Conservation (phyloP, 1,140 invertebrate species). For the Lepeophtheirus salmonis region DNA sequence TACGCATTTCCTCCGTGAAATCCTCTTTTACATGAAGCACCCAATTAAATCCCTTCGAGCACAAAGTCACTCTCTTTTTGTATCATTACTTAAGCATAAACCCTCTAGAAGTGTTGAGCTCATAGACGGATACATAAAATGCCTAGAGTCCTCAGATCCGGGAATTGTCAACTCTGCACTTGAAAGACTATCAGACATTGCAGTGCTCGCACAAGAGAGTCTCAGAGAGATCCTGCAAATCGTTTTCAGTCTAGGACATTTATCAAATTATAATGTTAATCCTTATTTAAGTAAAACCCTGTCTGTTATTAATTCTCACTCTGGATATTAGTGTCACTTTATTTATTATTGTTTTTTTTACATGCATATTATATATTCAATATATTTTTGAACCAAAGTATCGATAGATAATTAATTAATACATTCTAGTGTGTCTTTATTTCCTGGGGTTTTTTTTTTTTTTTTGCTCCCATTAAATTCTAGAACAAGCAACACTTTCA, state of each 20-base stretch:
- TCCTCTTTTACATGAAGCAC: slow-evolving; percentile 14
- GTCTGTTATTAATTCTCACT: slow-evolving; percentile 55
- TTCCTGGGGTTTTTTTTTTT: no score
- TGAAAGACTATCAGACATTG: slow-evolving; percentile 59
- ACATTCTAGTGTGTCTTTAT: no score
- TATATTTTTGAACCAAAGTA: neutral
- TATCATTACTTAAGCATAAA: slow-evolving; percentile 26
- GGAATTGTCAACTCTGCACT: slow-evolving; percentile 56
- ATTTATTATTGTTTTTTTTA: neutral
- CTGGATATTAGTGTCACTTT: slow-evolving; percentile 46
- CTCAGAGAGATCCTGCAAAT: slow-evolving; percentile 51
- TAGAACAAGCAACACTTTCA: no score
- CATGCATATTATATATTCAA: neutral
- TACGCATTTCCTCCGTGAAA: slow-evolving; percentile 19
- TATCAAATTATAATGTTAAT: slow-evolving; percentile 52
- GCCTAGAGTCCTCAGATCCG: slow-evolving; percentile 51
- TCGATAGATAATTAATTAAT: no score
- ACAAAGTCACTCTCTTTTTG: slow-evolving; percentile 23
- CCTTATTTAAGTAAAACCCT: slow-evolving; percentile 57
- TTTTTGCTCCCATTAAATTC: no score
- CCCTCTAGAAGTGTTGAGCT: slow-evolving; percentile 32
- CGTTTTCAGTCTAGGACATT: slow-evolving; percentile 60
- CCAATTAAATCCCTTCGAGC: slow-evolving; percentile 19
- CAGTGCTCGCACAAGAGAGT: slow-evolving; percentile 59
- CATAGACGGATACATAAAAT: slow-evolving; percentile 52